Base-by-base conservation (phyloP, 2,888 invertebrate species). In the Coremacera marginata region DNA sequence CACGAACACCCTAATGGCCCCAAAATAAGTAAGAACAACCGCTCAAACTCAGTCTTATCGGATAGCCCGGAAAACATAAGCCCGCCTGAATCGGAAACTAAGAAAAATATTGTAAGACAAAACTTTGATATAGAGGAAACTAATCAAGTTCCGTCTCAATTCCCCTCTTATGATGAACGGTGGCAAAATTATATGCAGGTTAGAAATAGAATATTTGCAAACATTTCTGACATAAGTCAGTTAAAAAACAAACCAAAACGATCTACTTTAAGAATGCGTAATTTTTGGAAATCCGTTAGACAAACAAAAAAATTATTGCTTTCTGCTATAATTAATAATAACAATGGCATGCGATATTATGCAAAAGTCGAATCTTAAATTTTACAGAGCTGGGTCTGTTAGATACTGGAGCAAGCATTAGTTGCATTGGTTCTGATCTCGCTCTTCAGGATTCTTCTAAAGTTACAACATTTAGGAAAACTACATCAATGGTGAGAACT, bases 141-240 rank as follows among this genome's bases (percentile, higher is more conserved):
- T 4, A 55, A 16, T 27, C 8, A 27, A 16, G 11, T 44, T 5
- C 49, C 70, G 19, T 70, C 16, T 11, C 70, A 71, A 1, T 7
- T 25, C 4, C 22, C n/a, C 52, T 67, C 75, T n/a, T 75, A 70
- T 27, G 75, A 78, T 22, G 31, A 51, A 67, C 37, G 75, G 19
- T 60, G n/a, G 31, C 14, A 57, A 49, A 31, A 72, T 1, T 72
- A 77, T 57, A 44, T 67, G 5, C 1, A 22, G 14, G 51, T 34
- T 27, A 22, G 73, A 4, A 60, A 77, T 7, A 31, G 51, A 71
- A 65, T 77, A 19, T 68, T 73, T 44, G 52, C 73, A 31, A 34
- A 31, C 0, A 34, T 25, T 16, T 0, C 1, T 7, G 44, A 51
- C 9, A 8, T 25, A 3, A 16, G 7, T 4, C 7, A 14, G 5